These are phyloP conservation scores for Apostichopus japonicus DNA, from an alignment of 35 echinoderm and acorn worm genomes.

Conservation along the genomic window DNA sequence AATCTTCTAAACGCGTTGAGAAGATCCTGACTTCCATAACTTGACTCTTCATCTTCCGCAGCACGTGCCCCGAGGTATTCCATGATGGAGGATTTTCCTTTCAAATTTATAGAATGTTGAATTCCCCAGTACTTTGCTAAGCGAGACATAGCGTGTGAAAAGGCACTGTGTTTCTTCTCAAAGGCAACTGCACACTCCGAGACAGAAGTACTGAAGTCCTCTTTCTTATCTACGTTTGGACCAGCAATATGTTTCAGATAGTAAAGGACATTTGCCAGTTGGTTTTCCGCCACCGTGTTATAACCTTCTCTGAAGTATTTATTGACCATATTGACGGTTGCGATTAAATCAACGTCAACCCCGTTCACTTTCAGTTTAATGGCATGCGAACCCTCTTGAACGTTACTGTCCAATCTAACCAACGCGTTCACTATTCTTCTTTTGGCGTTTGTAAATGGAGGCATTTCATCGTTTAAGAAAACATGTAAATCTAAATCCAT, in stretches of 20 bases:
- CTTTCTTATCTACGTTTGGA: neutral
- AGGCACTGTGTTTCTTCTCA: constrained; percentile 44
- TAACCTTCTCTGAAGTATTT: neutral
- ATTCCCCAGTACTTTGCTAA: constrained; percentile 33
- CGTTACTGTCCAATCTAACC: neutral
- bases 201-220: constrained; percentile 35
- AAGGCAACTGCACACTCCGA: constrained; percentile 43
- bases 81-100: constrained; percentile 31
- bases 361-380: neutral
- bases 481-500: constrained; percentile 33
- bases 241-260: neutral
- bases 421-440: neutral
- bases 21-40: neutral
- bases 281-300: neutral
- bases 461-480: constrained; percentile 40
- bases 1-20: constrained; percentile 14
- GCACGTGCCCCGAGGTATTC: constrained; percentile 32
- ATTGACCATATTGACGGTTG: neutral
- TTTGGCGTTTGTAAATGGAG: neutral
- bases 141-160: constrained; percentile 38
- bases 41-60: constrained; percentile 14
- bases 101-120: too few species aligned
- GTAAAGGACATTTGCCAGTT: constrained; percentile 1
- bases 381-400: neutral
- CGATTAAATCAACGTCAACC: neutral